phyloP scores from a whole-genome alignment of 2,797 vertebrate species.

The Acanthurus tractus region DNA sequence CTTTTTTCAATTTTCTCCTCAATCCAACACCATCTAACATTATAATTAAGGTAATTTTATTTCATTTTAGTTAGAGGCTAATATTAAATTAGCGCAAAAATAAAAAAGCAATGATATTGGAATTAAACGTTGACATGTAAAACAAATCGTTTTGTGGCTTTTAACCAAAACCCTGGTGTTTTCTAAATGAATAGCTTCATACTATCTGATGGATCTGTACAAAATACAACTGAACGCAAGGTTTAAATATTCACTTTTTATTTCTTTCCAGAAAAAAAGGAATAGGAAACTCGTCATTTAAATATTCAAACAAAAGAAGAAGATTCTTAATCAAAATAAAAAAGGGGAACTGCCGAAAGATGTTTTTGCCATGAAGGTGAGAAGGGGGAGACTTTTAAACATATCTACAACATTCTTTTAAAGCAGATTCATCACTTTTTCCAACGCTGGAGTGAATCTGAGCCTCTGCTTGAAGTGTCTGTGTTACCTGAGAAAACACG shows the following conservation, averaged over 20 bases:
- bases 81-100: neutral
- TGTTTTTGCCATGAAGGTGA: conserved; percentile 14
- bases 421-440: conserved; percentile 37
- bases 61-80: neutral
- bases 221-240: conserved; percentile 59
- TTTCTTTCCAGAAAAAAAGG: conserved; percentile 75
- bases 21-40: neutral
- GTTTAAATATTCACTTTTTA: conserved; percentile 77
- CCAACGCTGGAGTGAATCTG: conserved; percentile 10
- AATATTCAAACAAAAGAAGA: conserved; percentile 71
- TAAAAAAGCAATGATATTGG: neutral
- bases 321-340: conserved; percentile 1
- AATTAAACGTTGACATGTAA: neutral
- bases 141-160: neutral
- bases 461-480: conserved; percentile 44
- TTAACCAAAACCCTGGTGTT: neutral
- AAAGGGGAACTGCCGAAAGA: conserved; percentile 11
- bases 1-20: neutral
- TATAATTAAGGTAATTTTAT: neutral
- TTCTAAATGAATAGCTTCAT: conserved; percentile 1
- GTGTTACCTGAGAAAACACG: conserved; percentile 79
- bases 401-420: conserved; percentile 66
- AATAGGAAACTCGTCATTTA: conserved; percentile 82
- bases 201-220: neutral
- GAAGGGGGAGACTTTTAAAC: conserved; percentile 5